phyloP scores from a whole-genome alignment of 2,113 vertebrate species.

The Semnornis frantzii region DNA sequence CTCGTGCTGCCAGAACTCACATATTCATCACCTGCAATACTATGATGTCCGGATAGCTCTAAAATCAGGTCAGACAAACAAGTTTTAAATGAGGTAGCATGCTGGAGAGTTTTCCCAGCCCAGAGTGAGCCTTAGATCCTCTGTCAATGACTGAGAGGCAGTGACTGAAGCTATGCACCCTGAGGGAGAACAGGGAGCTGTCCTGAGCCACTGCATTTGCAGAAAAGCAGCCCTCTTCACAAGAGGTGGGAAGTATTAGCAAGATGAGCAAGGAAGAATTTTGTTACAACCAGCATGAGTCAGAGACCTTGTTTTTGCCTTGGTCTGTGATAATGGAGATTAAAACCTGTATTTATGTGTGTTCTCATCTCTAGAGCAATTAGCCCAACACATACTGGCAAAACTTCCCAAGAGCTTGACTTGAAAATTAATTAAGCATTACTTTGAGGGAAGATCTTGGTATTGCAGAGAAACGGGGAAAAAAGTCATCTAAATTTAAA shows the following conservation, averaged over 20 bases:
- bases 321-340: constrained; percentile 10
- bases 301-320: constrained; percentile 7
- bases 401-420: neutral
- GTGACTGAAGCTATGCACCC: neutral
- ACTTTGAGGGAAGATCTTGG: neutral
- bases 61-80: neutral
- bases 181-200: neutral
- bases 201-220: constrained; percentile 22
- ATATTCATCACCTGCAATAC: neutral
- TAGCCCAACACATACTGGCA: neutral
- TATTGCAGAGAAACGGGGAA: neutral
- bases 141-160: neutral
- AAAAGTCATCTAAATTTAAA: neutral
- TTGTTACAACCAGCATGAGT: neutral
- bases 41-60: neutral
- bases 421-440: neutral
- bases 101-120: neutral
- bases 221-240: neutral
- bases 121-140: neutral
- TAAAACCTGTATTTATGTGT: constrained; percentile 14
- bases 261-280: constrained; percentile 16
- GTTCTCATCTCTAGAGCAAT: constrained; percentile 1
- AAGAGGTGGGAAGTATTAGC: neutral
- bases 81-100: neutral
- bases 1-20: neutral